These are phyloP conservation scores for Nyctereutes procyonoides DNA, from an alignment of 2,113 vertebrate genomes.

Conservation along the genomic window DNA sequence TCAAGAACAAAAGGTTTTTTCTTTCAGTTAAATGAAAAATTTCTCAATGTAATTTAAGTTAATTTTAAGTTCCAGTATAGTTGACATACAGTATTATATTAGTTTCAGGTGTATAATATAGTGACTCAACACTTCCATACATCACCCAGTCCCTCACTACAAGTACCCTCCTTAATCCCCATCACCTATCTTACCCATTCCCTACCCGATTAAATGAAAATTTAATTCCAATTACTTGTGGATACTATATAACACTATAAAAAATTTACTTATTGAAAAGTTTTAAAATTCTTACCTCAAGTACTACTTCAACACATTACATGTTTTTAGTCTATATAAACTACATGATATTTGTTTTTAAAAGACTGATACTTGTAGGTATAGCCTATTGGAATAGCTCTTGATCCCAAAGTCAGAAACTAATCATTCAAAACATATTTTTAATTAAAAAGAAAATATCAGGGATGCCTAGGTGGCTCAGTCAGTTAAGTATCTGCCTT, in stretches of 20 bases:
- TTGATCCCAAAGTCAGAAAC: background rate
- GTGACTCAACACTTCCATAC: background rate
- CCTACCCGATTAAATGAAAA: background rate
- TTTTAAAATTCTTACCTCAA: background rate
- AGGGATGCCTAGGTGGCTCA: background rate
- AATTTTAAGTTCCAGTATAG: background rate
- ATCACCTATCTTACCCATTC: background rate
- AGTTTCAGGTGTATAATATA: background rate
- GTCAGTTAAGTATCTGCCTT: too few relatives aligned
- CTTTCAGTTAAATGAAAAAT: background rate
- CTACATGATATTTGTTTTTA: slow-evolving; percentile 38
- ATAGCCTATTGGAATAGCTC: background rate
- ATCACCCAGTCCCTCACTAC: background rate
- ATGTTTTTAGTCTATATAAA: background rate
- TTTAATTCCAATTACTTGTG: background rate
- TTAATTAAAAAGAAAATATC: slow-evolving; percentile 37
- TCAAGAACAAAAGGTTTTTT: background rate
- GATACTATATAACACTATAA: background rate
- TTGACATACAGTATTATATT: background rate
- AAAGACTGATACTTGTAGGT: background rate
- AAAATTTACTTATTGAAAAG: background rate
- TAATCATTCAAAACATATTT: slow-evolving; percentile 40
- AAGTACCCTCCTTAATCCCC: background rate
- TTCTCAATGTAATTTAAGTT: background rate
- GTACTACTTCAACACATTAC: background rate